phyloP scores from a whole-genome alignment of 2,888 invertebrate genomes.

The Chrysopilus asiliformis region DNA sequence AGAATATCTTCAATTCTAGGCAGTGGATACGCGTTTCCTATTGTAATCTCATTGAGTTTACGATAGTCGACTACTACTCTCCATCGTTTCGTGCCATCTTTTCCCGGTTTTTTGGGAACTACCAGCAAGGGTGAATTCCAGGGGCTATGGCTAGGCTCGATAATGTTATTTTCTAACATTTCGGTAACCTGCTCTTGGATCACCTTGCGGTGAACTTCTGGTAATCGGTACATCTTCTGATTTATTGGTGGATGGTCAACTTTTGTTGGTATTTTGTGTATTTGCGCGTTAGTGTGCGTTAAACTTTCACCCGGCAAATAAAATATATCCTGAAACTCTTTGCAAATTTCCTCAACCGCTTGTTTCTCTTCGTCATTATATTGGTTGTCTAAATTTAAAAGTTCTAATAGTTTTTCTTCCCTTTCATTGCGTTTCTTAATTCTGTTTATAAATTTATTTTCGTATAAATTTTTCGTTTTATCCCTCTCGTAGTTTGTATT shows the following conservation, averaged over 20 bases:
- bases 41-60: conserved; percentile 11
- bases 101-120: conserved; percentile 24
- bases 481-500: no score
- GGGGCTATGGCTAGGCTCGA: conserved; percentile 17
- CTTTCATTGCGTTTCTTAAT: no score
- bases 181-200: no score
- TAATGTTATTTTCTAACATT: conserved; percentile 22
- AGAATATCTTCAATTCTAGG: conserved; percentile 13
- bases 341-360: conserved; percentile 15
- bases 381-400: conserved; percentile 12
- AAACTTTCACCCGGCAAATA: conserved; percentile 21
- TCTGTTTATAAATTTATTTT: no score
- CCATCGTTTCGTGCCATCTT: conserved; percentile 20
- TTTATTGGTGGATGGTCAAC: conserved; percentile 11
- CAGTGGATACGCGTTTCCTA: conserved; percentile 7
- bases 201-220: conserved; percentile 8
- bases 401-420: background rate
- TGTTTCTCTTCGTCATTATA: conserved; percentile 21
- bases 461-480: no score
- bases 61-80: conserved; percentile 17
- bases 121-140: conserved; percentile 17
- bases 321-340: conserved; percentile 23
- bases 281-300: conserved; percentile 18
- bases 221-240: conserved; percentile 6
- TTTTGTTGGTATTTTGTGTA: conserved; percentile 7